These are phyloP conservation scores for Crotophaga sulcirostris DNA, from an alignment of 2,113 vertebrate genomes.

Conservation along the genomic window DNA sequence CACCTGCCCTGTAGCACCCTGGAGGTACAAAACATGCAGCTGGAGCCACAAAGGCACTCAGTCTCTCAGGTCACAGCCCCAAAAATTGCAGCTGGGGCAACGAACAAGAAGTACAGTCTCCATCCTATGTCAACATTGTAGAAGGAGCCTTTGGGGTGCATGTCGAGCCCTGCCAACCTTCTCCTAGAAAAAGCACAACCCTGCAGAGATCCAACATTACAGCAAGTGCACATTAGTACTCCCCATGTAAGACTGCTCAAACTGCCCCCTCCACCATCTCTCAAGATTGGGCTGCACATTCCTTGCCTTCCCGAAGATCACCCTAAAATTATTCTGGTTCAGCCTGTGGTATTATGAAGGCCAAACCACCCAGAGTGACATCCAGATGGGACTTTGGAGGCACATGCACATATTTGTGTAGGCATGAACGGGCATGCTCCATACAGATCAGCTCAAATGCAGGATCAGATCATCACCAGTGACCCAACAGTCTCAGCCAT, in stretches of 20 bases:
- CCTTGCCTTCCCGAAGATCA: not conserved
- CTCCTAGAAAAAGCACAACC: not conserved
- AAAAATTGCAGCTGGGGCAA: not conserved
- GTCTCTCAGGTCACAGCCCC: not conserved
- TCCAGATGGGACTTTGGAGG: not conserved
- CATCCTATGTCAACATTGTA: not conserved
- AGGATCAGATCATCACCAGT: not conserved
- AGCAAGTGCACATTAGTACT: not conserved
- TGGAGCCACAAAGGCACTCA: not conserved
- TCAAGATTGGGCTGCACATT: not conserved
- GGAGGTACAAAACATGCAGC: fast-evolving
- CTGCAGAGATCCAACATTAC: not conserved
- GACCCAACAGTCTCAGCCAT: fast-evolving
- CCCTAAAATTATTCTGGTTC: not conserved
- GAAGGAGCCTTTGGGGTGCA: not conserved
- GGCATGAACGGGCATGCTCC: fast-evolving
- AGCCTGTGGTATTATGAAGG: not conserved
- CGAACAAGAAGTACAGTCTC: not conserved
- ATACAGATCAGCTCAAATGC: not conserved
- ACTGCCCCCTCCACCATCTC: no score
- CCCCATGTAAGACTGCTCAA: not conserved
- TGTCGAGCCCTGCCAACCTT: not conserved
- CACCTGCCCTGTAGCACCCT: not conserved
- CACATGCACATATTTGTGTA: fast-evolving
- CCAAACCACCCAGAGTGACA: fast-evolving